phyloP scores from a whole-genome alignment of 2,888 invertebrate species.

The Smittia aterrima region DNA sequence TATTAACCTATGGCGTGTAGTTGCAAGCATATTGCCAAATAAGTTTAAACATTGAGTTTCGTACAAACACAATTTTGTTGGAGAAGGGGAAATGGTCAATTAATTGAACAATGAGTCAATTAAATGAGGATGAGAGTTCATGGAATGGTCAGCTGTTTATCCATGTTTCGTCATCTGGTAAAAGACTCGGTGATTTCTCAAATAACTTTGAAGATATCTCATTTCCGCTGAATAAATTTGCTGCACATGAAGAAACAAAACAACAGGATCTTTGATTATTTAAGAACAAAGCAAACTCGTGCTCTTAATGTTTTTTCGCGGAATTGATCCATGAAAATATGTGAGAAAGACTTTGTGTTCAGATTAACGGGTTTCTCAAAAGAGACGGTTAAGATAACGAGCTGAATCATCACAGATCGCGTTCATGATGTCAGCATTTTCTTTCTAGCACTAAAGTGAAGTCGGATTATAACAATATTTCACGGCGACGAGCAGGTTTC shows the following conservation, averaged over 20 bases:
- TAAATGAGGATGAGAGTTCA: not conserved
- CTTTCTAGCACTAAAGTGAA: not conserved
- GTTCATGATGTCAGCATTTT: not conserved
- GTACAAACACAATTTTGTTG: not conserved
- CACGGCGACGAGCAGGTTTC: not conserved
- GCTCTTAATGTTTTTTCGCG: not conserved
- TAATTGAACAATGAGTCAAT: not conserved
- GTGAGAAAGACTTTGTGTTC: not conserved
- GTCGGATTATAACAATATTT: not conserved
- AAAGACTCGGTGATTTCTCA: not conserved
- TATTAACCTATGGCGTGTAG: constrained; percentile 10
- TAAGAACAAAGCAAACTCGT: too few relatives aligned
- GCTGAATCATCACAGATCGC: not conserved
- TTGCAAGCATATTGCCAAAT: not conserved
- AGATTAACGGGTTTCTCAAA: not conserved
- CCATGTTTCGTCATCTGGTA: not conserved
- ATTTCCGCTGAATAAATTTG: too few relatives aligned
- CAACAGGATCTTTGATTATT: too few relatives aligned
- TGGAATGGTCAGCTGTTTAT: not conserved
- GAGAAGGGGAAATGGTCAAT: not conserved
- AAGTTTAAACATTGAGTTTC: too few relatives aligned
- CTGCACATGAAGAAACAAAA: too few relatives aligned
- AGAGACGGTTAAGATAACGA: not conserved
- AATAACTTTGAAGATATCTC: too few relatives aligned
- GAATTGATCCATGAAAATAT: constrained; percentile 29